Percentiles rank a stretch among this genome's conserved stretches.
phyloP scores from a whole-genome alignment of 1,140 invertebrate species.

The Batillaria attramentaria region DNA sequence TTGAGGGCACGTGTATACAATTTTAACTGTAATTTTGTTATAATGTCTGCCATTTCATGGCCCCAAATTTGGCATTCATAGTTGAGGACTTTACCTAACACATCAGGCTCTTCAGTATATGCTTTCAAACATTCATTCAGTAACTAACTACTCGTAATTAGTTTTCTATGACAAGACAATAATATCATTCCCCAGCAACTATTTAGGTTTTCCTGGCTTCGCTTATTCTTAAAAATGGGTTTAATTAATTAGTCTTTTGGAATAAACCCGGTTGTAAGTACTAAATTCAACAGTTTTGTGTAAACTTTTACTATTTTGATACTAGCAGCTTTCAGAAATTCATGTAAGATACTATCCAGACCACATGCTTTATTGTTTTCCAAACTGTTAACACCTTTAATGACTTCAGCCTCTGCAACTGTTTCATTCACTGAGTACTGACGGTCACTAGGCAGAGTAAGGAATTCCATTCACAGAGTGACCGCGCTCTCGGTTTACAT shows the following conservation, averaged over 20 bases:
- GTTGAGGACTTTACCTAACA: neutral
- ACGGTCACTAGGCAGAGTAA: too few species aligned
- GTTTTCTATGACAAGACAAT: neutral
- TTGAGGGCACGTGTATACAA: too few species aligned
- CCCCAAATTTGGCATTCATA: constrained; percentile 1
- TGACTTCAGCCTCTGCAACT: neutral
- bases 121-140: neutral
- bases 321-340: neutral
- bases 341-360: neutral
- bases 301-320: neutral
- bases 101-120: neutral
- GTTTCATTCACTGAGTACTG: too few species aligned
- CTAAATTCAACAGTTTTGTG: neutral
- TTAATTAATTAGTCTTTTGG: neutral
- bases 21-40: neutral
- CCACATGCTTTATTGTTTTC: neutral
- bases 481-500: too few species aligned
- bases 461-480: too few species aligned
- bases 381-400: neutral
- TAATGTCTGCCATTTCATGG: neutral
- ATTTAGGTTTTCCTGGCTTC: neutral
- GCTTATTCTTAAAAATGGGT: neutral
- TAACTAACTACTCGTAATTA: constrained; percentile 14
- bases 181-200: neutral
- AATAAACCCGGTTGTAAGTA: neutral